phyloP scores from a whole-genome alignment of 2,113 vertebrate genomes.

The Cinclus cinclus region DNA sequence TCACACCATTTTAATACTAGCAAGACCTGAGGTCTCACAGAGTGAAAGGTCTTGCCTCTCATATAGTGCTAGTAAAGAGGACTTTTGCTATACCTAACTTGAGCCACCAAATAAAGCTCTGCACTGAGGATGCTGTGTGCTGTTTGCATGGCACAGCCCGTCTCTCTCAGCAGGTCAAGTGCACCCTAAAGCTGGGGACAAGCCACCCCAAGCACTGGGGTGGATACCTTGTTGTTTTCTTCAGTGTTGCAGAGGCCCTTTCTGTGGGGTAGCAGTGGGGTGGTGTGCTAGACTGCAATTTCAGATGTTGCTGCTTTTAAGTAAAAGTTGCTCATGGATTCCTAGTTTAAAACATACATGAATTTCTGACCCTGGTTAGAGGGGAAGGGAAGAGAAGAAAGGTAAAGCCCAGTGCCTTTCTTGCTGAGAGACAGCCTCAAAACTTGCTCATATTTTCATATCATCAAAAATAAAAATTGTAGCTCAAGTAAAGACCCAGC shows the following conservation, averaged over 20 bases:
- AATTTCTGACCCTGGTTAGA: background rate
- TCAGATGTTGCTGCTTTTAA: background rate
- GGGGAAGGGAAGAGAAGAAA: background rate
- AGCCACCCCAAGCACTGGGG: background rate
- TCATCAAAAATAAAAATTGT: background rate
- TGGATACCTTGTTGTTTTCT: rapidly evolving
- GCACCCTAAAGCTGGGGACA: background rate
- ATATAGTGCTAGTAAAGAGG: background rate
- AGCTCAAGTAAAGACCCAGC: background rate
- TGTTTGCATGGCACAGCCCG: background rate
- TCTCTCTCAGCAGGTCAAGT: background rate
- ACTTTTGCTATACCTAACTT: background rate
- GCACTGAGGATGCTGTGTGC: background rate
- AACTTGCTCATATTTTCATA: background rate
- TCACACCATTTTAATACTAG: background rate
- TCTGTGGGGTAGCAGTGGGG: background rate
- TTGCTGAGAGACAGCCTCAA: background rate
- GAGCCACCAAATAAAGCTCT: background rate
- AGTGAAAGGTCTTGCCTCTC: background rate
- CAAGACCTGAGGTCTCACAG: background rate
- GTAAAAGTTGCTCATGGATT: background rate
- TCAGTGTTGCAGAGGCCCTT: background rate
- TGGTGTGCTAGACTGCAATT: background rate
- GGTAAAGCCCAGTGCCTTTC: background rate
- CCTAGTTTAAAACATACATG: background rate